These are phyloP conservation scores for Megaptera novaeangliae DNA, from an alignment of 2,113 vertebrate species.

Conservation along the genomic window DNA sequence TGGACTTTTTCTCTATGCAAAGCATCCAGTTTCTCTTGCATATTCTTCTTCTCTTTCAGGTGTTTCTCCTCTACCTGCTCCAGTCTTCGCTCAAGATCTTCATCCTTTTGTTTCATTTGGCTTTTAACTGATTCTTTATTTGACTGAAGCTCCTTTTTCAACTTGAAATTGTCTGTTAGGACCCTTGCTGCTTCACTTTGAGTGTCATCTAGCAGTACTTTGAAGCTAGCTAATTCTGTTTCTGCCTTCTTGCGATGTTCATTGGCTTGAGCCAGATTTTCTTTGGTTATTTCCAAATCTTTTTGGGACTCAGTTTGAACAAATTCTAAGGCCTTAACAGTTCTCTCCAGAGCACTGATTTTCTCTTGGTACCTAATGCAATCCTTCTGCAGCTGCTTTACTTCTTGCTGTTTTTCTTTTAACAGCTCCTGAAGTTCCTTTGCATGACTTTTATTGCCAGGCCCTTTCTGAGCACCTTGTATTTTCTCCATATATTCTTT, in stretches of 20 bases:
- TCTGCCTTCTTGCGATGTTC: slow-evolving; percentile 82
- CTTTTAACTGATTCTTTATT: slow-evolving; percentile 77
- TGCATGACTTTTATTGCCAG: slow-evolving; percentile 83
- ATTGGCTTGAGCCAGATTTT: slow-evolving; percentile 74
- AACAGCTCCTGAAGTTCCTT: slow-evolving; percentile 95
- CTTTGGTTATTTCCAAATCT: slow-evolving; percentile 82
- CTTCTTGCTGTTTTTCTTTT: slow-evolving; percentile 94
- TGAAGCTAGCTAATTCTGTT: slow-evolving; percentile 84
- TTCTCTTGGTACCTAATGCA: slow-evolving; percentile 93
- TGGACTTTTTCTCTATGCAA: slow-evolving; percentile 82
- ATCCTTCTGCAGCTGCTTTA: slow-evolving; percentile 94
- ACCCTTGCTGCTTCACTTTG: slow-evolving; percentile 85
- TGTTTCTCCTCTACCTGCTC: slow-evolving; percentile 87
- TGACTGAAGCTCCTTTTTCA: slow-evolving; percentile 79
- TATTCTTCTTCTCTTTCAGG: slow-evolving; percentile 86
- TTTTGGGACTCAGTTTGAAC: slow-evolving; percentile 82
- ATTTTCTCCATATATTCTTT: slow-evolving; percentile 90
- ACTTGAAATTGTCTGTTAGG: slow-evolving; percentile 82
- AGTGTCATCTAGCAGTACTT: slow-evolving; percentile 84
- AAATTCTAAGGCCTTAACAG: slow-evolving; percentile 87
- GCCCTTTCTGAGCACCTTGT: slow-evolving; percentile 79
- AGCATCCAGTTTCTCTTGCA: slow-evolving; percentile 87
- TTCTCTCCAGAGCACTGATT: slow-evolving; percentile 89
- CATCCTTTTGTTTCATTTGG: slow-evolving; percentile 85
- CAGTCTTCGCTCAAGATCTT: slow-evolving; percentile 87